These are phyloP conservation scores for Chloroceryle aenea DNA, from an alignment of 2,113 vertebrate species.

Conservation along the genomic window DNA sequence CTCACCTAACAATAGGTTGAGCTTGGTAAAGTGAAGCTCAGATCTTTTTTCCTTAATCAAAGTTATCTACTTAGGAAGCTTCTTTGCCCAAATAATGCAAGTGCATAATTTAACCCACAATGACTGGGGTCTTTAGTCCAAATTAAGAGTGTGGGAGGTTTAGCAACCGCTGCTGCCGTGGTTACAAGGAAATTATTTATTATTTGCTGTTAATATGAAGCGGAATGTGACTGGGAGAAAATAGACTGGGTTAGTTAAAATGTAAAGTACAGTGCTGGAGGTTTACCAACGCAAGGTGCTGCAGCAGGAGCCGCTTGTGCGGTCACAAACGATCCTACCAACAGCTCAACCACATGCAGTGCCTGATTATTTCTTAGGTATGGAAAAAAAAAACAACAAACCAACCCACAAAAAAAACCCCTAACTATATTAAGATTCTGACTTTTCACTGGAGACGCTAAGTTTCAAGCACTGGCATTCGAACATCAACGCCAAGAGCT, in stretches of 20 bases:
- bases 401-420: rapidly evolving
- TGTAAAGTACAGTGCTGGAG: neutral
- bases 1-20: rapidly evolving
- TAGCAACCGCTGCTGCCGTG: neutral
- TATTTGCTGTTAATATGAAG: neutral
- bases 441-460: neutral
- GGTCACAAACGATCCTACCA: neutral
- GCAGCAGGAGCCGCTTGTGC: neutral
- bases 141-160: neutral
- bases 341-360: neutral
- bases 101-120: neutral
- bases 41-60: neutral
- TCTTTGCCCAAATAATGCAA: neutral
- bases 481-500: neutral
- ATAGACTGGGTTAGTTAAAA: neutral
- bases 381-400: too few species aligned
- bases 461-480: neutral
- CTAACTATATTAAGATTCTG: neutral
- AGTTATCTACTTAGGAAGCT: neutral
- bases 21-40: neutral
- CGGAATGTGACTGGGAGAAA: neutral
- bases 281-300: neutral
- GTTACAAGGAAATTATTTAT: neutral
- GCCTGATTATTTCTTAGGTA: neutral
- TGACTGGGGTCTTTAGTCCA: neutral